Percentiles rank a stretch among this genome's conserved stretches.
Conservation (phyloP, 2,113 vertebrate genomes). For the Capreolus pygargus region DNA sequence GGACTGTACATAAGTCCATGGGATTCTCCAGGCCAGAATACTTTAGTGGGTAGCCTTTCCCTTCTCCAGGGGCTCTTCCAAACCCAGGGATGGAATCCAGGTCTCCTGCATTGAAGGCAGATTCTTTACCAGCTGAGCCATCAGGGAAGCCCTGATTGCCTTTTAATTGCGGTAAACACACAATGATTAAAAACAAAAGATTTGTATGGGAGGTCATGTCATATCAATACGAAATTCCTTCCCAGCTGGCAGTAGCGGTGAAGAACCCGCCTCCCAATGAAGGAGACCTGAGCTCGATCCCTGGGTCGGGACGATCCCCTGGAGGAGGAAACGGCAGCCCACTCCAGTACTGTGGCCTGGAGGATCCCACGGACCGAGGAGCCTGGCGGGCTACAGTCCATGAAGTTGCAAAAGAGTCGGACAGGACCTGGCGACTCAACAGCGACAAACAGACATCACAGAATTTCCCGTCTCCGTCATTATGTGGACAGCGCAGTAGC, state of each 20-base stretch:
- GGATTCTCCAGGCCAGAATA: background rate
- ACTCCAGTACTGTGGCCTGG: background rate
- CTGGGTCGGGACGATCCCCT: fast-evolving
- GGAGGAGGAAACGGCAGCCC: background rate
- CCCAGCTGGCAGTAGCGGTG: background rate
- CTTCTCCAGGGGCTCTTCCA: background rate
- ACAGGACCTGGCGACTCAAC: background rate
- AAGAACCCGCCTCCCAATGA: fast-evolving
- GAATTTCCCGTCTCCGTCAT: background rate
- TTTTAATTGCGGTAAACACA: background rate
- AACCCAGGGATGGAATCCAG: background rate
- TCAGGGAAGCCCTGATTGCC: background rate
- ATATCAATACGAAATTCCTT: background rate
- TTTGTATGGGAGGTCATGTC: background rate
- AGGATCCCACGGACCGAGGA: background rate
- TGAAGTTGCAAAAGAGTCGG: background rate
- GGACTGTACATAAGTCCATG: background rate
- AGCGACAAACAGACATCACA: background rate
- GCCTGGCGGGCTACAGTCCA: background rate
- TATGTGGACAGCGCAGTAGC: fast-evolving
- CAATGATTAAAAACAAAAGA: background rate
- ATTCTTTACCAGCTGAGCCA: background rate
- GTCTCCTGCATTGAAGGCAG: fast-evolving
- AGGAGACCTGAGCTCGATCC: background rate
- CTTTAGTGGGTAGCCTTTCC: background rate